Base-by-base conservation (phyloP, 2,113 vertebrate genomes). In the Myrmecophaga tridactyla region DNA sequence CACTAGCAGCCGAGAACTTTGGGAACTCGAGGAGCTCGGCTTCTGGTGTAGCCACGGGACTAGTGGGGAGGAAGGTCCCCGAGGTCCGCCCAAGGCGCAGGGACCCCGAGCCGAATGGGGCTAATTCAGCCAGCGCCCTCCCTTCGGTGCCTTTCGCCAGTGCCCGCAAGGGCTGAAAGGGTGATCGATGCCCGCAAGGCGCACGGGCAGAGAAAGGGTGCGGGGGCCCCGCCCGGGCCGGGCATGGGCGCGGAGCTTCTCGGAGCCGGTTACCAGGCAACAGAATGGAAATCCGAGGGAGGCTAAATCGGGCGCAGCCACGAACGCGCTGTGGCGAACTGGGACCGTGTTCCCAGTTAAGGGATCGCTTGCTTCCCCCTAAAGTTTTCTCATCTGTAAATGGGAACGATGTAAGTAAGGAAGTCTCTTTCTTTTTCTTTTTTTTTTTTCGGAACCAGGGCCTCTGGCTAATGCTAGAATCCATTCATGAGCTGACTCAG, bases 241-340 rank as follows among this genome's bases (percentile, higher is more conserved):
- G 89, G 75, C 89, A 4, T 86, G 93, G 82, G 78, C 73, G 48
- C 84, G 31, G 78, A 93, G 92, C 89, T 63, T 29, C 23, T 60
- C 86, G 81, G 89, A 96, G 18, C 88, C 34, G 34, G 94, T 96
- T 97, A 92, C 97, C 87, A 95, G 93, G 97, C 94, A 96, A 97
- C 95, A 89, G 89, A 96, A 93, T 97, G 95, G 96, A 83, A 94
- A 96, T 92, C 96, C 86, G 82, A 93, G 96, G 94, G 92, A 87
- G 51, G 94, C 89, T 97, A 93, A 94, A 92, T 96, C 84, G 46
- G 84, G 93, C 95, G 86, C 62, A 5, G 86, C 94, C 96, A 69
- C 95, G 86, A 81, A 91, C 27, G 89, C 75, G 56, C 88, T 90
- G 94, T 65, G 93, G 97, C 95, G 46, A 89, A 94, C 78, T 76